Base-by-base conservation (phyloP, 1,140 invertebrate species). In the Maniola jurtina region DNA sequence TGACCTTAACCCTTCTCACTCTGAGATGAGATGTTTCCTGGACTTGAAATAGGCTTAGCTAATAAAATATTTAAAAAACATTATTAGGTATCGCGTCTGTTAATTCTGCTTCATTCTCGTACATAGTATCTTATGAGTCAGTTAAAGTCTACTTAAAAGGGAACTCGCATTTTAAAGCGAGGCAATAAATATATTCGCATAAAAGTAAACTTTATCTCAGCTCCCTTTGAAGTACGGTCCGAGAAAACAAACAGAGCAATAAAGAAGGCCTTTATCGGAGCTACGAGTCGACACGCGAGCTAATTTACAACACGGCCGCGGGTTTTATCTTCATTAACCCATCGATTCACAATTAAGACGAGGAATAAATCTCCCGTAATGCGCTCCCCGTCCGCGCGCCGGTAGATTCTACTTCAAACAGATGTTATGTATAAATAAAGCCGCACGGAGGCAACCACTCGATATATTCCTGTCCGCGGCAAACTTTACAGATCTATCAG, bases 301-400 rank as follows among this genome's bases (percentile, higher is more conserved):
- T 90, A 90, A 90, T 90, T 90, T 90, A 90, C 87, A 88, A 89
- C 87, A 90, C 86, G 77, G 84, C 86, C 86, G 83, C 83, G 79
- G 82, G 86, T 90, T 90, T 90, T 90, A 90, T 90, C 88, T 90
- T 90, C 88, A 90, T 90, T 90, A 90, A 89, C 86, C 88, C 86
- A 90, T 90, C 88, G 86, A 90, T 90, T 89, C 88, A 88, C 88
- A 90, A 90, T 90, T 90, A 90, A 90, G 88, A 90, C 88, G 86
- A 80, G 80, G 87, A 85, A 90, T 90, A 90, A 90, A 90, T 89
- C 86, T 89, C 81, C 81, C 73, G 88, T 89, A 89, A 89, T 90
- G 86, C 80, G 83, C 84, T 84, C 82, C 79, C 81, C 81, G 85
- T 83, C 84, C 83, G 80, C 66, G 62, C 67, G 84, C 85, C 84